Percentiles rank a stretch among this genome's conserved stretches.
Evolutionary conservation across 2,888 invertebrate genomes (phyloP).

Genomic region (Papilio protenor): DNA sequence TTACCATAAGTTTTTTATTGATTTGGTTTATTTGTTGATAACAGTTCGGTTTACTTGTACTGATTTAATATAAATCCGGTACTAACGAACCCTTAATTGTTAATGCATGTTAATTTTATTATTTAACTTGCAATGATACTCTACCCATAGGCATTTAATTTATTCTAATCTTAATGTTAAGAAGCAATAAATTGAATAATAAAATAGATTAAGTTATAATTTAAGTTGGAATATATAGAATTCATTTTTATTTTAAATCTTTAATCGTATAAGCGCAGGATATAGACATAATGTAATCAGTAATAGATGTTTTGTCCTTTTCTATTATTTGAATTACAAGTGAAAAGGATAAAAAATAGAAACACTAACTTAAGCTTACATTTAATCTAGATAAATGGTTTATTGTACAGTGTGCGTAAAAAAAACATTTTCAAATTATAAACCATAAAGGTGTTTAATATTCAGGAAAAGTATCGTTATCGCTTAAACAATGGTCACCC

Average conservation of each 20-base stretch:
- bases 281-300: neutral
- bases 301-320: neutral
- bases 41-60: neutral
- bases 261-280: neutral
- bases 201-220: conserved; percentile 4
- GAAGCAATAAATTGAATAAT: conserved; percentile 10
- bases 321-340: neutral
- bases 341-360: neutral
- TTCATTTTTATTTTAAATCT: neutral
- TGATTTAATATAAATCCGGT: neutral
- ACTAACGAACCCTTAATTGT: conserved; percentile 13
- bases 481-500: conserved; percentile 14
- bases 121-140: conserved; percentile 14
- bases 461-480: neutral
- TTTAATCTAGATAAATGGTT: neutral
- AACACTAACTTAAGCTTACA: no score
- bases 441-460: neutral
- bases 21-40: neutral
- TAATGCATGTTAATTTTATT: conserved; percentile 21
- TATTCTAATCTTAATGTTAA: neutral
- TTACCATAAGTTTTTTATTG: neutral
- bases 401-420: neutral
- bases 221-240: neutral
- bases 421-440: neutral
- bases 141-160: neutral